Conservation (phyloP, 2,113 vertebrate species). For the Entomyzon cyanotis region DNA sequence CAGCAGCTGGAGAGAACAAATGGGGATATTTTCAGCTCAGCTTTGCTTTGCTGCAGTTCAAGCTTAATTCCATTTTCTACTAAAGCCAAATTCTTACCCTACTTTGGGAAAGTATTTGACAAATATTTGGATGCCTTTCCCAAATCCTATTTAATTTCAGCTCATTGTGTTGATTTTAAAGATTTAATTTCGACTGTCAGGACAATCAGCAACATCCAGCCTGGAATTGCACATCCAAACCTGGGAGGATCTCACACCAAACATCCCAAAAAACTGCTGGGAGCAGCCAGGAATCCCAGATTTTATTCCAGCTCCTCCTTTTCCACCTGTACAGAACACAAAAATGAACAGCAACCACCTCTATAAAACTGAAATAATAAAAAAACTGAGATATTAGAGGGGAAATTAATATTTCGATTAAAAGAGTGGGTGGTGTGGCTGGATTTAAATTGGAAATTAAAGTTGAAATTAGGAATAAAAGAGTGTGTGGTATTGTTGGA, state of each 20-base stretch:
- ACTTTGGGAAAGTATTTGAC: not conserved
- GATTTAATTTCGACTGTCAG: not conserved
- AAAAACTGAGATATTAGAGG: fast-evolving
- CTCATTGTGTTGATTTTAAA: not conserved
- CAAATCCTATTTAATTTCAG: not conserved
- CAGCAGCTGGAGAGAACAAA: not conserved
- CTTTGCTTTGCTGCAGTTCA: not conserved
- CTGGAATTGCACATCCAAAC: not conserved
- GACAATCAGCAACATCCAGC: not conserved
- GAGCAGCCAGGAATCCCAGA: not conserved
- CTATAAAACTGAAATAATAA: fast-evolving
- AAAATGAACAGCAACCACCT: not conserved
- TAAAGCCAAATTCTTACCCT: not conserved
- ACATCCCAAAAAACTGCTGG: fast-evolving
- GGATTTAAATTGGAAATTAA: not conserved
- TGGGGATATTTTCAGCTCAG: not conserved
- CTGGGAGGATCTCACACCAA: not conserved
- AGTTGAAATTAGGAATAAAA: not conserved
- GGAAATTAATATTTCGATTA: not conserved
- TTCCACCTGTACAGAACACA: not conserved
- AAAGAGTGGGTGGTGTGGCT: fast-evolving
- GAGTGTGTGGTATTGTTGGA: fast-evolving
- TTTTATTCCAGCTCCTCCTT: not conserved
- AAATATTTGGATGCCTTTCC: not conserved
- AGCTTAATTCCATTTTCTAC: not conserved